These are phyloP conservation scores for Ursus arctos DNA, from an alignment of 2,113 vertebrate genomes.

Conservation along the genomic window DNA sequence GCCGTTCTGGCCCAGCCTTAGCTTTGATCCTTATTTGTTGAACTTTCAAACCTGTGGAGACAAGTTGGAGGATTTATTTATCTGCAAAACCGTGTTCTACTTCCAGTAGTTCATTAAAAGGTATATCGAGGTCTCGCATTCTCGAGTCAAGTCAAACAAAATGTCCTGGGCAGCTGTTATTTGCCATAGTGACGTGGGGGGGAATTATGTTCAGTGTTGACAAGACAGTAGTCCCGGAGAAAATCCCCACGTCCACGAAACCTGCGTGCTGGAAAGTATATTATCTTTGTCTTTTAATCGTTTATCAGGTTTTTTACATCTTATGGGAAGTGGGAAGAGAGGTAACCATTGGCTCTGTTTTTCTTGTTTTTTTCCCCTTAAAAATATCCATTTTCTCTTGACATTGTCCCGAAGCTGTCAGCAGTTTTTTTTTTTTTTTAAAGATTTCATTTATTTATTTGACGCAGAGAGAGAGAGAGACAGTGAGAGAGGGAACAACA, in stretches of 20 bases:
- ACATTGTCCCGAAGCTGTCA: not conserved
- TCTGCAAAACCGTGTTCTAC: not conserved
- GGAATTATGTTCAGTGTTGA: fast-evolving
- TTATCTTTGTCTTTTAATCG: not conserved
- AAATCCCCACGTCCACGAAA: not conserved
- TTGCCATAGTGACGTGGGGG: fast-evolving
- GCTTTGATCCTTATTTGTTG: not conserved
- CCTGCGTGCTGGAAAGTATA: not conserved
- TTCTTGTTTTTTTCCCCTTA: not conserved
- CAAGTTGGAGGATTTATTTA: not conserved
- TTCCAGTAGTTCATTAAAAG: not conserved
- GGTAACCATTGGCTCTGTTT: not conserved
- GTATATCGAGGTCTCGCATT: not conserved
- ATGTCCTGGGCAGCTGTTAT: not conserved
- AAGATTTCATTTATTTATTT: too few species aligned
- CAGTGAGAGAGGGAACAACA: too few species aligned
- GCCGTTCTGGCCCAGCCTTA: not conserved
- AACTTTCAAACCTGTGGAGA: not conserved
- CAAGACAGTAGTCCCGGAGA: not conserved
- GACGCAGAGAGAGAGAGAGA: too few species aligned
- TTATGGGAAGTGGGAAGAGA: not conserved
- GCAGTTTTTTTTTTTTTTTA: too few species aligned
- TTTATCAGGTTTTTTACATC: not conserved
- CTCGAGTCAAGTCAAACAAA: not conserved
- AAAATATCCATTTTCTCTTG: not conserved